phyloP scores from a whole-genome alignment of 1,140 invertebrate genomes.

The Sarcophaga peregrina region DNA sequence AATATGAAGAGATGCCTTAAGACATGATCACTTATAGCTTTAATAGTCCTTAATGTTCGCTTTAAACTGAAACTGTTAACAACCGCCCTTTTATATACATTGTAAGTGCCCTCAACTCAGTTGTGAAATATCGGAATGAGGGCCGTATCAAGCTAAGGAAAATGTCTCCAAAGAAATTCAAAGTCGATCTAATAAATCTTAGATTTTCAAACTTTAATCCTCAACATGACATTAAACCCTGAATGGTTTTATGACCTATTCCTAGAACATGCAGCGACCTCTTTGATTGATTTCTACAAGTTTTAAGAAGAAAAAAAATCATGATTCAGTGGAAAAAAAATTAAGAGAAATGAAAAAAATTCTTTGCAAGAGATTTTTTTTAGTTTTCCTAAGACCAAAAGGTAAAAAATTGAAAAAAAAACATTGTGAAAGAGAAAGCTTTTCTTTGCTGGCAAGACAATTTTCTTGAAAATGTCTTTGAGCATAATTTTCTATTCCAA shows the following conservation, averaged over 20 bases:
- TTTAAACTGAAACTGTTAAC: no score
- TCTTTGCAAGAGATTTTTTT: conserved; percentile 11
- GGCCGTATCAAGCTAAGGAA: no score
- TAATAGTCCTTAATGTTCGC: no score
- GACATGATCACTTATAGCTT: no score
- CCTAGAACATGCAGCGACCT: background rate
- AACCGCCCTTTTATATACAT: no score
- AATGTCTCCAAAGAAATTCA: no score
- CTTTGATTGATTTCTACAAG: background rate
- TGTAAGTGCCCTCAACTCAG: no score
- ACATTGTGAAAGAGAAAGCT: conserved; percentile 33
- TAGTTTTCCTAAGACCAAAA: background rate
- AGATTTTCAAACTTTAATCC: no score
- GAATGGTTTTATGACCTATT: background rate
- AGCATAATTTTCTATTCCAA: background rate
- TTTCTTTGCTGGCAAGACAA: background rate
- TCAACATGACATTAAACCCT: no score
- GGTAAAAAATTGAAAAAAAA: conserved; percentile 19
- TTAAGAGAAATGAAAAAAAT: conserved; percentile 17
- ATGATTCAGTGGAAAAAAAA: background rate
- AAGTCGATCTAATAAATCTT: no score
- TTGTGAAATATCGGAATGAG: no score
- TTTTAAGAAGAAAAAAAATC: background rate
- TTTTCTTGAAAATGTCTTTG: background rate
- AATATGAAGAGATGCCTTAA: no score